Percentiles rank a stretch among this genome's conserved stretches.
Conservation (phyloP, 2,797 vertebrate species). For the Vipera ursinii region DNA sequence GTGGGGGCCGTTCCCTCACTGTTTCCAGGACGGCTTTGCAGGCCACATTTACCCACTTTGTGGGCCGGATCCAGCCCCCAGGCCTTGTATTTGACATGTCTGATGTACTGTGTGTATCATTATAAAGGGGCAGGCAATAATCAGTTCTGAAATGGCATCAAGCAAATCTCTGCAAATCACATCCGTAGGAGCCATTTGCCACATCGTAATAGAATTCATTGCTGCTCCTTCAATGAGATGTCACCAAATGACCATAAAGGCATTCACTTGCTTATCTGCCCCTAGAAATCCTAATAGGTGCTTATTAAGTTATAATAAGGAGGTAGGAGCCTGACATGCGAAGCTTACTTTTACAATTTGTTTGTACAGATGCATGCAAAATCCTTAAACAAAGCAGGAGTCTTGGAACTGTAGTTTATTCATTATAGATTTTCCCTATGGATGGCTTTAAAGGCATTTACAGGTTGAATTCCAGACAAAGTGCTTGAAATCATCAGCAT, state of each 20-base stretch:
- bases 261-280: slow-evolving; percentile 1
- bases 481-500: background rate
- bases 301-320: slow-evolving; percentile 32
- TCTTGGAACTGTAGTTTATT: background rate
- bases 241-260: background rate
- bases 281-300: slow-evolving; percentile 16
- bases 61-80: too few species aligned
- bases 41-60: too few species aligned
- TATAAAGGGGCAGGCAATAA: accelerated
- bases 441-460: background rate
- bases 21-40: too few species aligned
- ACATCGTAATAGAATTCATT: background rate
- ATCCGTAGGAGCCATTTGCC: background rate
- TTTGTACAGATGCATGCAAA: background rate
- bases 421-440: background rate
- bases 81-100: too few species aligned
- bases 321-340: background rate
- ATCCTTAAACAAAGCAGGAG: background rate
- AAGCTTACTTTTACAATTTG: background rate
- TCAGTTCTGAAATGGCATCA: slow-evolving; percentile 25
- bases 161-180: background rate
- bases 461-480: background rate
- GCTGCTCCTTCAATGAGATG: background rate
- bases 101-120: background rate
- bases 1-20: too few species aligned